These are phyloP conservation scores for Thryonomys swinderianus DNA, from an alignment of 2,113 vertebrate genomes.

Conservation along the genomic window DNA sequence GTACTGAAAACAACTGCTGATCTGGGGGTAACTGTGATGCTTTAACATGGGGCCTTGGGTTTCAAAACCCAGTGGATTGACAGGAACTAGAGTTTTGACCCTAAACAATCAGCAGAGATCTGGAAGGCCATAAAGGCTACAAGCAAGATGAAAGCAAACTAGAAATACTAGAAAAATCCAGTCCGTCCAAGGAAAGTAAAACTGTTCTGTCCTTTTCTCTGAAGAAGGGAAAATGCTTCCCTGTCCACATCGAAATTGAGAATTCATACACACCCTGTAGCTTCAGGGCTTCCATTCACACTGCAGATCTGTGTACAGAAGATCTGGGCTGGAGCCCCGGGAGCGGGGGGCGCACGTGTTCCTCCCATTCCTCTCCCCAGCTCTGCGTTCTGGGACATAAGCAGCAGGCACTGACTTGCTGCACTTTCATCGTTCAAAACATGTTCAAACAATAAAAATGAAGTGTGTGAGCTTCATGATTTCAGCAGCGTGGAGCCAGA, in stretches of 20 bases:
- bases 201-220: neutral
- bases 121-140: neutral
- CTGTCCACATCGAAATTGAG: neutral
- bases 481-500: slow-evolving; percentile 57
- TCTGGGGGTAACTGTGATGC: neutral
- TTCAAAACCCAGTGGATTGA: neutral
- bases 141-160: neutral
- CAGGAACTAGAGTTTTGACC: neutral
- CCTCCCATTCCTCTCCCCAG: neutral
- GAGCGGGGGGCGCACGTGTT: neutral
- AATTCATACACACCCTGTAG: neutral
- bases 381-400: neutral
- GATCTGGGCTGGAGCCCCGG: slow-evolving; percentile 7
- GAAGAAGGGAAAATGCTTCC: neutral
- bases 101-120: neutral
- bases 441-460: slow-evolving; percentile 69
- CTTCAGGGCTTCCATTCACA: neutral
- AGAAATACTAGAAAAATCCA: slow-evolving; percentile 38
- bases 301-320: neutral
- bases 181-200: neutral
- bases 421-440: slow-evolving; percentile 50
- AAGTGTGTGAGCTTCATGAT: slow-evolving; percentile 47
- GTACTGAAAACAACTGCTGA: neutral
- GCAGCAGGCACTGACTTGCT: neutral
- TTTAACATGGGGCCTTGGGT: neutral